These are phyloP conservation scores for Chloromyia formosa DNA, from an alignment of 2,888 invertebrate genomes.

Conservation along the genomic window DNA sequence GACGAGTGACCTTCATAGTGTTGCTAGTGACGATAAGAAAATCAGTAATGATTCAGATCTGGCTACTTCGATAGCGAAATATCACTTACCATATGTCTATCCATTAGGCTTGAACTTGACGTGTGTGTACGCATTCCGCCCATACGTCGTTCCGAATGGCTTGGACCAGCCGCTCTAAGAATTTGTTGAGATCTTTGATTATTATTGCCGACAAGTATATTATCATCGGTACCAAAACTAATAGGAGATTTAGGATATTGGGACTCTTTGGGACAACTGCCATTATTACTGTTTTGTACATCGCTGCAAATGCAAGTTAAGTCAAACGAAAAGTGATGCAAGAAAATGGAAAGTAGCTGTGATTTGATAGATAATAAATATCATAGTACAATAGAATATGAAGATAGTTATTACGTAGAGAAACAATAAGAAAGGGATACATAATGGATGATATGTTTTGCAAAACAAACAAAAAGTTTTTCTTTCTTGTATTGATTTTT, in stretches of 20 bases:
- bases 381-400: background rate
- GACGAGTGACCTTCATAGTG: conserved; percentile 55
- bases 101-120: conserved; percentile 57
- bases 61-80: background rate
- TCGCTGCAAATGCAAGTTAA: conserved; percentile 57
- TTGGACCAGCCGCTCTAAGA: conserved; percentile 55
- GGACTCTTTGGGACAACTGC: conserved; percentile 58
- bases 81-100: conserved; percentile 55
- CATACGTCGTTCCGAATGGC: conserved; percentile 51
- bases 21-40: conserved; percentile 47
- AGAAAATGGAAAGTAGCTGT: conserved; percentile 30
- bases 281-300: conserved; percentile 64
- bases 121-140: conserved; percentile 50
- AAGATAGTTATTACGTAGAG: background rate
- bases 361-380: conserved; percentile 14
- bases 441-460: no score
- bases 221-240: conserved; percentile 50
- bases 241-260: conserved; percentile 50
- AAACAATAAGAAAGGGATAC: no score
- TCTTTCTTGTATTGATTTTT: no score
- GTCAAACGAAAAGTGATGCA: conserved; percentile 46
- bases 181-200: conserved; percentile 56
- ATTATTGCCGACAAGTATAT: conserved; percentile 51
- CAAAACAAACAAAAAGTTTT: no score
- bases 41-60: background rate